Percentiles rank a stretch among this genome's conserved stretches.
phyloP scores from a whole-genome alignment of 2,888 invertebrate species.

The Oscheius sp. region DNA sequence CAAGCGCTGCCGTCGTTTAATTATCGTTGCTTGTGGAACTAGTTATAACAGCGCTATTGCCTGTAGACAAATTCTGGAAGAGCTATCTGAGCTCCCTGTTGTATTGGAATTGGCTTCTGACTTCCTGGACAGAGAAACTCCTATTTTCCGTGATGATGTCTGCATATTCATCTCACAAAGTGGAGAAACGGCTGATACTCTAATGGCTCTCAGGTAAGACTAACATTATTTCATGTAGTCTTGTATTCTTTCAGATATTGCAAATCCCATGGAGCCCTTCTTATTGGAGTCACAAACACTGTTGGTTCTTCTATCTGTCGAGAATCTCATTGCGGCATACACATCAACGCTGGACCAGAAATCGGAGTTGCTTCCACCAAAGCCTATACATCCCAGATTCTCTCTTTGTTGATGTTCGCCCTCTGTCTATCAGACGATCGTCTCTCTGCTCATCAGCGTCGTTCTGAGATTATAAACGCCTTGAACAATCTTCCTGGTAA shows the following conservation, averaged over 20 bases:
- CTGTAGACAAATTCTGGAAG: conserved; percentile 82
- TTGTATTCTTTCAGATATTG: conserved; percentile 81
- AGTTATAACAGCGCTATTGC: conserved; percentile 98
- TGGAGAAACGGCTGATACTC: conserved; percentile 74
- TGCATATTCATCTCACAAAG: conserved; percentile 99
- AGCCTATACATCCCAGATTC: conserved; percentile 98
- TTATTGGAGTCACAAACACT: conserved; percentile 97
- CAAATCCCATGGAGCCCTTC: conserved; percentile 93
- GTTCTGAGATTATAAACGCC: conserved; percentile 86
- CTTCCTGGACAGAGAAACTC: conserved; percentile 95
- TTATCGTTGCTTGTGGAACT: conserved; percentile 98
- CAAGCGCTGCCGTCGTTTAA: conserved; percentile 90
- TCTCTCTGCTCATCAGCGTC: conserved; percentile 85
- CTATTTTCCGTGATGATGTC: conserved; percentile 98
- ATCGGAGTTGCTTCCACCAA: conserved; percentile 99
- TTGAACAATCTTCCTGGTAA: conserved; percentile 80
- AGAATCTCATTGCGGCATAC: conserved; percentile 97
- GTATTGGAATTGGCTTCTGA: conserved; percentile 99
- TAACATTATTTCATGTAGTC: background rate
- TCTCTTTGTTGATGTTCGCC: conserved; percentile 97
- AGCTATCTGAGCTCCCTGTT: conserved; percentile 95
- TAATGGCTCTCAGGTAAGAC: conserved; percentile 66
- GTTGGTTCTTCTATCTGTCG: conserved; percentile 97
- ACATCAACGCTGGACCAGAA: conserved; percentile 99
- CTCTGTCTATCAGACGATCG: conserved; percentile 97